Evolutionary conservation across 2,888 invertebrate species (phyloP).

Genomic region (Crematogaster levior): DNA sequence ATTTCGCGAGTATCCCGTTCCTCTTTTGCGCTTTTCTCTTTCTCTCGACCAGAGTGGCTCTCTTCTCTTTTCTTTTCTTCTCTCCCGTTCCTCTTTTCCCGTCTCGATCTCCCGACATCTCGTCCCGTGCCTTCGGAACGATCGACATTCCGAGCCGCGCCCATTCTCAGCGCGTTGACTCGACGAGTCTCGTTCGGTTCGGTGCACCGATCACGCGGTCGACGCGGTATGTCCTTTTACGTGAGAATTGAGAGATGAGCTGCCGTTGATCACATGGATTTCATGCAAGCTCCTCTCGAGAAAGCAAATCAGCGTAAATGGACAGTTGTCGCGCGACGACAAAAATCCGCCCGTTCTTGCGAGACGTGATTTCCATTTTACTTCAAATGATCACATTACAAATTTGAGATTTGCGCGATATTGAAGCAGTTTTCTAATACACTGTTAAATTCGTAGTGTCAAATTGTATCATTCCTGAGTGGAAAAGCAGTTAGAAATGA

Average conservation of each 20-base stretch:
- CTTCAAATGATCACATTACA: background rate
- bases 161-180: constrained; percentile 82
- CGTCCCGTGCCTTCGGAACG: constrained; percentile 73
- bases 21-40: constrained; percentile 25
- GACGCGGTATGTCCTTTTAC: constrained; percentile 63
- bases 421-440: background rate
- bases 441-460: no score
- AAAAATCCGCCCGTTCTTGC: background rate
- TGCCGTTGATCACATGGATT: constrained; percentile 35
- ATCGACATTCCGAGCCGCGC: constrained; percentile 84
- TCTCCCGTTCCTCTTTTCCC: constrained; percentile 23
- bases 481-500: no score
- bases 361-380: background rate
- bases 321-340: background rate
- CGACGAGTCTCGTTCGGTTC: constrained; percentile 78
- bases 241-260: constrained; percentile 50
- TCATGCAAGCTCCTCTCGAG: constrained; percentile 41
- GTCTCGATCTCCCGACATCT: constrained; percentile 39
- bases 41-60: background rate
- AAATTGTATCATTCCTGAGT: no score
- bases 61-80: no score
- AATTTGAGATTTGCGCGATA: background rate
- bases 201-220: constrained; percentile 61
- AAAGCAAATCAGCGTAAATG: background rate
- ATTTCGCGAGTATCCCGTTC: constrained; percentile 33